Percentiles rank a stretch among this genome's conserved stretches.
Evolutionary conservation across 2,888 invertebrate genomes (phyloP).

Genomic region (Calameuta filiformis): DNA sequence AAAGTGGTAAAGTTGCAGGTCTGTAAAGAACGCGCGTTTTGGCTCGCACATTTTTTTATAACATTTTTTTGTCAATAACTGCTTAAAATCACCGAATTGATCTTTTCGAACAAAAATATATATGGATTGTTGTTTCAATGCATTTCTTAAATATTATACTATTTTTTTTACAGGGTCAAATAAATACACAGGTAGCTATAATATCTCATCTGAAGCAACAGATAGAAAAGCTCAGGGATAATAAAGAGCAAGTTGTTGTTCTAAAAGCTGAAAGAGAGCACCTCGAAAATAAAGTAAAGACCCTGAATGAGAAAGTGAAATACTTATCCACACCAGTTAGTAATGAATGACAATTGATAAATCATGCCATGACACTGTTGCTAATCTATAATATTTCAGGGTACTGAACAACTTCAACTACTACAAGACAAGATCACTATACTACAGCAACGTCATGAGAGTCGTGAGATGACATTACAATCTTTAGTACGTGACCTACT

Average conservation of each 20-base stretch:
- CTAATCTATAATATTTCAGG: conserved; percentile 37
- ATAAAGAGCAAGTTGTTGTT: conserved; percentile 71
- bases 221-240: conserved; percentile 73
- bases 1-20: conserved; percentile 64
- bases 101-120: conserved; percentile 2
- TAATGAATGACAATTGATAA: conserved; percentile 4
- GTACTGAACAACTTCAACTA: conserved; percentile 57
- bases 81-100: conserved; percentile 3
- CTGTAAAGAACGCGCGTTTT: conserved; percentile 6
- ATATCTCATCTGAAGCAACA: conserved; percentile 64
- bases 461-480: conserved; percentile 60
- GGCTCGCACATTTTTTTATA: conserved; percentile 5
- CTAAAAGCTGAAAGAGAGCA: conserved; percentile 70
- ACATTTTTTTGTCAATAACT: conserved; percentile 11
- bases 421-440: conserved; percentile 59
- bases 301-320: conserved; percentile 58
- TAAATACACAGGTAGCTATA: conserved; percentile 72
- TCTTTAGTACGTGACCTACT: conserved; percentile 58
- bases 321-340: conserved; percentile 58
- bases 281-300: conserved; percentile 66
- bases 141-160: conserved; percentile 5
- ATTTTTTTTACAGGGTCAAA: conserved; percentile 66
- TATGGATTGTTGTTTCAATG: neutral
- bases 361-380: neutral
- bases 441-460: conserved; percentile 61